phyloP scores from a whole-genome alignment of 2,113 vertebrate genomes.

The Sprattus sprattus region DNA sequence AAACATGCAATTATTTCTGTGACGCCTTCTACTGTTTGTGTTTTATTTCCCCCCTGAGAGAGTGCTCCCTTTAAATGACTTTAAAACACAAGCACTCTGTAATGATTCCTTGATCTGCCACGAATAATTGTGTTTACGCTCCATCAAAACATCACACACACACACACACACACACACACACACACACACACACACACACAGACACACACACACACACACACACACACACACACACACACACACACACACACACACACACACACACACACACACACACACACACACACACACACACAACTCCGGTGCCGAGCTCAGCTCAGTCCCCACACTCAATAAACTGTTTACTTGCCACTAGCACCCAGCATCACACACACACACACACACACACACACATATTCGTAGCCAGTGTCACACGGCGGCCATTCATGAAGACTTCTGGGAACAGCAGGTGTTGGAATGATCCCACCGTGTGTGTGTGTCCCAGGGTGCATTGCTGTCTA shows the following conservation, averaged over 20 bases:
- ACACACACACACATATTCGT: too few species aligned
- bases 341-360: slow-evolving; percentile 40
- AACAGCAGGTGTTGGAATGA: slow-evolving; percentile 72
- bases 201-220: too few species aligned
- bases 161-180: too few species aligned
- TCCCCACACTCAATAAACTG: slow-evolving; percentile 30
- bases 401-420: slow-evolving; percentile 41
- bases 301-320: neutral
- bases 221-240: too few species aligned
- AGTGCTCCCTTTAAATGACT: slow-evolving; percentile 25
- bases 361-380: slow-evolving; percentile 47
- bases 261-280: too few species aligned
- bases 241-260: too few species aligned
- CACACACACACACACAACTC: too few species aligned
- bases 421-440: slow-evolving; percentile 46
- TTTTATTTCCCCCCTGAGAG: slow-evolving; percentile 6
- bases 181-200: too few species aligned
- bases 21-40: neutral
- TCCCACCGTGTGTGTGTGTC: slow-evolving; percentile 46
- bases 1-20: slow-evolving; percentile 19
- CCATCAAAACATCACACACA: slow-evolving; percentile 31
- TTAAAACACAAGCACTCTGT: slow-evolving; percentile 23
- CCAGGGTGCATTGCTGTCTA: slow-evolving; percentile 47
- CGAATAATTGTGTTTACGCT: slow-evolving; percentile 48
- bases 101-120: slow-evolving; percentile 49